A percentile compares a stretch with the other conserved stretches of the same genome.
phyloP scores from a whole-genome alignment of 2,888 invertebrate species.

The Lithophane socia region DNA sequence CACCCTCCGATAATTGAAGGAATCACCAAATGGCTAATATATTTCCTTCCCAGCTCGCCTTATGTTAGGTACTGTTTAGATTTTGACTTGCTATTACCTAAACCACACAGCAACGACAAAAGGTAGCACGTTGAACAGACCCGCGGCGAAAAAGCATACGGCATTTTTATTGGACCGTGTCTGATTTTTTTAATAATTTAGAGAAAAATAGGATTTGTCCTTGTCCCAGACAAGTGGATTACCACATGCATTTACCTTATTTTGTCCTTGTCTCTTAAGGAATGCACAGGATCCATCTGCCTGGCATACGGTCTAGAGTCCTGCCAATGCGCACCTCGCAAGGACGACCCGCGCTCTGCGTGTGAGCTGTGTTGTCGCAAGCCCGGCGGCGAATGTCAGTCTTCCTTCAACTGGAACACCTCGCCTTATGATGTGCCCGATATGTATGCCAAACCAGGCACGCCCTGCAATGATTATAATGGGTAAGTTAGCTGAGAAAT shows the following conservation, averaged over 20 bases:
- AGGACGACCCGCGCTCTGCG: constrained; percentile 95
- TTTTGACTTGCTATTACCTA: not conserved
- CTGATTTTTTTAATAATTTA: not conserved
- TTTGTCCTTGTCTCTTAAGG: constrained; percentile 84
- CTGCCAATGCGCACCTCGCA: constrained; percentile 96
- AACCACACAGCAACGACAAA: not conserved
- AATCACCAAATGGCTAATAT: not conserved
- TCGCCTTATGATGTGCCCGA: constrained; percentile 97
- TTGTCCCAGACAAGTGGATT: not conserved
- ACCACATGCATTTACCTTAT: not conserved
- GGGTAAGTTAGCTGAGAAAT: constrained; percentile 87
- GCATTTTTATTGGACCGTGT: not conserved
- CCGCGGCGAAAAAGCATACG: not conserved
- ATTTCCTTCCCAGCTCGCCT: not conserved
- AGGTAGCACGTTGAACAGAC: not conserved
- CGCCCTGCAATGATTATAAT: constrained; percentile 98
- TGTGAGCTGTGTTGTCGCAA: constrained; percentile 98
- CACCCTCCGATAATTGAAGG: not conserved
- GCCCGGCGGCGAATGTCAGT: constrained; percentile 95
- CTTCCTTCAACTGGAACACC: constrained; percentile 97
- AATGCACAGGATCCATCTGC: constrained; percentile 99
- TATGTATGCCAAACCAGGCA: constrained; percentile 98
- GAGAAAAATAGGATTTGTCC: not conserved
- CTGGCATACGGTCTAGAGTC: constrained; percentile 98
- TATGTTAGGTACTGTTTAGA: not conserved